Evolutionary conservation across 2,113 vertebrate genomes (phyloP), one percentile per base, ranked within the genome.

Genomic region (Paralichthys olivaceus): DNA sequence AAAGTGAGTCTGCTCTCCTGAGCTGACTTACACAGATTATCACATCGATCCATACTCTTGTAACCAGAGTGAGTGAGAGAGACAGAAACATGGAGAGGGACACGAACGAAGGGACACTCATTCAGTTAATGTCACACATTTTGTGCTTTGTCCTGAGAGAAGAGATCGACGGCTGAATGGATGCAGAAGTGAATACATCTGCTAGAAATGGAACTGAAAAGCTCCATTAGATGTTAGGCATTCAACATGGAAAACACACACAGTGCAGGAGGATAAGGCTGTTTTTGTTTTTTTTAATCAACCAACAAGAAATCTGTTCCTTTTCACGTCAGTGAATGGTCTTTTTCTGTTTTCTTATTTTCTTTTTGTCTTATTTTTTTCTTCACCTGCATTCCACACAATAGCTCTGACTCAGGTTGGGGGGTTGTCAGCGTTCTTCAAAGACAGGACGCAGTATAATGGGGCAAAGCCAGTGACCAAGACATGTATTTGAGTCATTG

Each of bases 161-260:
- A 59, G 83, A 84, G 79, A n/a, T 80, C 23, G 55, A 64, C 68
- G 2, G 22, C 67, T 91, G 84, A 93, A 93, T 91, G 80, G 85
- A 87, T 47, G 69, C 14, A 40, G 80, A 82, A 84, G 77, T 85
- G 88, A 92, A 92, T 87, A 61, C 71, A 75, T 77, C 47, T 79
- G 64, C 68, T 58, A 59, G 72, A 90, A 79, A 81, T 70, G 63
- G 80, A 55, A 57, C 71, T 88, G 80, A 92, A 87, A 93, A 83
- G 85, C 85, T 85, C 93, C 93, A 93, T 94, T 94, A 94, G 89
- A 90, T 81, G 70, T 83, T 81, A 89, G 86, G 81, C 75, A 81
- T 43, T 17, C 68, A 87, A 90, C 89, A 91, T 87, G 83, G 90
- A 91, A 79, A 55, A 89, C 67, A 69, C 54, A 26, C 63, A 58